Evolutionary conservation across 2,113 vertebrate species (phyloP).

Genomic region (Melospiza melodia): DNA sequence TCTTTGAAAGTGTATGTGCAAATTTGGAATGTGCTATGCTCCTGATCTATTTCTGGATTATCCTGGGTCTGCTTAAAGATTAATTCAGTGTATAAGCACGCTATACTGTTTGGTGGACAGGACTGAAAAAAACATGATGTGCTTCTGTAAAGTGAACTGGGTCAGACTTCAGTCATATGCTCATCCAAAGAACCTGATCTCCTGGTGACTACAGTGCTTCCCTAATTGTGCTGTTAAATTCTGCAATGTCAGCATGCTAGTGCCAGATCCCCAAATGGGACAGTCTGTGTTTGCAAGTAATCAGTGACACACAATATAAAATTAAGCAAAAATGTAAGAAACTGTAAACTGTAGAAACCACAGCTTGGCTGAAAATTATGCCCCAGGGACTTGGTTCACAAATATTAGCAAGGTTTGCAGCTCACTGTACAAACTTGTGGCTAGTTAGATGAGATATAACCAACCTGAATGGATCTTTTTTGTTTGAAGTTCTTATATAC

Average conservation of each 20-base stretch:
- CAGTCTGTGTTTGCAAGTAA: neutral
- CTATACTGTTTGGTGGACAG: conserved; percentile 28
- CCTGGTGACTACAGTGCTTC: conserved; percentile 44
- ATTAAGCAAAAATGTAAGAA: neutral
- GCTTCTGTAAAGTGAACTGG: conserved; percentile 9
- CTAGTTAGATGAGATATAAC: neutral
- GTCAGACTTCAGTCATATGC: conserved; percentile 14
- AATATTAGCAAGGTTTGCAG: neutral
- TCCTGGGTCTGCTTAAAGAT: conserved; percentile 53
- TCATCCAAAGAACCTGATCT: neutral
- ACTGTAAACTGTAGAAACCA: neutral
- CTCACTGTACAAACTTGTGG: neutral
- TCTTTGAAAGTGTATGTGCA: conserved; percentile 53
- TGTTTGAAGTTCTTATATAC: neutral
- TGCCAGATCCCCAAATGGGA: neutral
- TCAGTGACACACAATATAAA: neutral
- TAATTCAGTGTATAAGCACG: neutral
- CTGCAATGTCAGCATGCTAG: neutral
- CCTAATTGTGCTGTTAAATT: neutral
- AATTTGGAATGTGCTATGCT: conserved; percentile 30
- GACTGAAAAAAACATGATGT: neutral
- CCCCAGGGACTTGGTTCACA: neutral
- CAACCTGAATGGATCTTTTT: neutral
- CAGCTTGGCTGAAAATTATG: neutral
- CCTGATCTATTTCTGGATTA: conserved; percentile 65